A percentile compares a stretch with the other conserved stretches of the same genome.
Conservation (phyloP, 2,797 vertebrate species). For the Falco cherrug region DNA sequence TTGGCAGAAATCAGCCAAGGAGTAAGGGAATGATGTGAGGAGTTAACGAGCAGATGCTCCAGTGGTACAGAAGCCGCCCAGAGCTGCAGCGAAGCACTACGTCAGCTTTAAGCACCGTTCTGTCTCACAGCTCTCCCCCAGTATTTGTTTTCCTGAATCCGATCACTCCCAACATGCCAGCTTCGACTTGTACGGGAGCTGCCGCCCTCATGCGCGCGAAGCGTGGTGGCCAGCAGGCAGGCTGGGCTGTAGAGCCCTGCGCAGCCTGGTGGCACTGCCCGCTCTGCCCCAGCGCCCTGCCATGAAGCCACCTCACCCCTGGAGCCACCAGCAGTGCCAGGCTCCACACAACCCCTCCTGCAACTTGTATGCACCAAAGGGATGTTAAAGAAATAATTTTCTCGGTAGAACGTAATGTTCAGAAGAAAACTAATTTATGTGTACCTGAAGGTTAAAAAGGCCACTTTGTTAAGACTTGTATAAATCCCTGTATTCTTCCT, state of each 20-base stretch:
- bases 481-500: neutral
- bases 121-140: neutral
- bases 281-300: neutral
- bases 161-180: neutral
- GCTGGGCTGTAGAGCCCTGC: neutral
- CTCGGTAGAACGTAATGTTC: neutral
- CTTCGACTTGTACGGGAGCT: neutral
- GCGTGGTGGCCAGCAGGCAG: neutral
- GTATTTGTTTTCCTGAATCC: neutral
- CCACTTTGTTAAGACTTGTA: neutral
- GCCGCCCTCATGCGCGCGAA: neutral
- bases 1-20: neutral
- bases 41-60: neutral
- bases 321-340: accelerated
- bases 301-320: neutral
- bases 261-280: neutral
- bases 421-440: neutral
- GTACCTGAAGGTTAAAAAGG: neutral
- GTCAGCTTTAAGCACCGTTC: neutral
- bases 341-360: neutral
- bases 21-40: neutral
- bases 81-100: neutral
- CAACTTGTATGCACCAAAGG: neutral
- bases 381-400: neutral
- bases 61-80: neutral